phyloP scores from a whole-genome alignment of 1,140 invertebrate species.

The Phymastichus coffea region DNA sequence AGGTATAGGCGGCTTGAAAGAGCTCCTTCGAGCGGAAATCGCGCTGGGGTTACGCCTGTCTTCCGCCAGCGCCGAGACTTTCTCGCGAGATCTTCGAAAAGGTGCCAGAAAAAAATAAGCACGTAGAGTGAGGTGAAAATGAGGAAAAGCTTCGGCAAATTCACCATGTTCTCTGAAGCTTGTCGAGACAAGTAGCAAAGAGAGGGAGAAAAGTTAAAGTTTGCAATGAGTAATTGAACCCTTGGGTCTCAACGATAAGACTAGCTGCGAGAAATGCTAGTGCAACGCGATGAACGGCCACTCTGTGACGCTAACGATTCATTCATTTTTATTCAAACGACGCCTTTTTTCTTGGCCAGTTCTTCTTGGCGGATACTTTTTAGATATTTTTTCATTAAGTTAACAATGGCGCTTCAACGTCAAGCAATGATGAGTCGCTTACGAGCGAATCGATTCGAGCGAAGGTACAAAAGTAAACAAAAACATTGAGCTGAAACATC shows the following conservation, averaged over 20 bases:
- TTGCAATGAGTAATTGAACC: slow-evolving; percentile 39
- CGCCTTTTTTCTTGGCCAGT: background rate
- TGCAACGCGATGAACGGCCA: too few species aligned
- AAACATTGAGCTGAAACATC: too few species aligned
- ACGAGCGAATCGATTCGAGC: too few species aligned
- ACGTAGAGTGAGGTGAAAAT: background rate
- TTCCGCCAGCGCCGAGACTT: background rate
- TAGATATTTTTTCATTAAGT: too few species aligned
- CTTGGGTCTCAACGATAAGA: slow-evolving; percentile 28
- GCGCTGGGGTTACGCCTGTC: slow-evolving; percentile 14
- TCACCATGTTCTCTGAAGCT: slow-evolving; percentile 30
- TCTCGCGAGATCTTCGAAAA: slow-evolving; percentile 24
- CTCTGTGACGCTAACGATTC: too few species aligned
- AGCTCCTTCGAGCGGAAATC: slow-evolving; percentile 26
- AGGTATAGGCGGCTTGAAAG: too few species aligned
- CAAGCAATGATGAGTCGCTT: too few species aligned
- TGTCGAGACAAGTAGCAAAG: slow-evolving; percentile 24
- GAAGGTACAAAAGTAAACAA: too few species aligned
- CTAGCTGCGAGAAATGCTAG: too few species aligned
- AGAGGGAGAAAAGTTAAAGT: slow-evolving; percentile 18
- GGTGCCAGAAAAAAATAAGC: background rate
- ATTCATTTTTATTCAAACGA: too few species aligned
- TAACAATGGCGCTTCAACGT: too few species aligned
- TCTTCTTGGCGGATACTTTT: too few species aligned
- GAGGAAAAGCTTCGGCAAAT: background rate